A percentile compares a stretch with the other conserved stretches of the same genome.
phyloP scores from a whole-genome alignment of 2,113 vertebrate genomes.

The Tetraodon nigroviridis region DNA sequence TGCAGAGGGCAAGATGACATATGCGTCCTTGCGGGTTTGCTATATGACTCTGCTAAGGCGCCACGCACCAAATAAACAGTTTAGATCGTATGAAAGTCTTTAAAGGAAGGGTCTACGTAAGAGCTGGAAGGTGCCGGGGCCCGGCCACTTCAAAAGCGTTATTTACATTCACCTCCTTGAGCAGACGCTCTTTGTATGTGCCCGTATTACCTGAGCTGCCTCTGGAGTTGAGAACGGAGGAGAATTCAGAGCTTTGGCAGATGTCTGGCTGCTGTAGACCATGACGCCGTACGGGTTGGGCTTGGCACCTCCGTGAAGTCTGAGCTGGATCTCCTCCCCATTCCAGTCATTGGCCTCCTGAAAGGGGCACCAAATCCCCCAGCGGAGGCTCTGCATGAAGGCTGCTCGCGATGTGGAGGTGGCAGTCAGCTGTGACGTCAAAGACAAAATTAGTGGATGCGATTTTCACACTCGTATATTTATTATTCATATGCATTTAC shows the following conservation, averaged over 20 bases:
- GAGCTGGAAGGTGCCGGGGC: background rate
- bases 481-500: background rate
- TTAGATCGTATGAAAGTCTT: background rate
- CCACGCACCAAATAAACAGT: background rate
- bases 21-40: too few relatives aligned
- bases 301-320: conserved; percentile 75
- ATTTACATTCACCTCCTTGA: conserved; percentile 12
- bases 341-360: conserved; percentile 18
- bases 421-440: conserved; percentile 58
- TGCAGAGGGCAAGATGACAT: background rate
- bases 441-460: background rate
- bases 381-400: conserved; percentile 82
- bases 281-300: conserved; percentile 76
- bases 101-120: conserved; percentile 7
- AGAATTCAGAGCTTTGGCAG: conserved; percentile 57
- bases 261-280: conserved; percentile 74
- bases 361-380: conserved; percentile 82
- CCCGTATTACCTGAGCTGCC: conserved; percentile 46
- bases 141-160: conserved; percentile 5
- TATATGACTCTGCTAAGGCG: background rate
- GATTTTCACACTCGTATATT: background rate
- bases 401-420: conserved; percentile 61
- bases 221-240: conserved; percentile 48
- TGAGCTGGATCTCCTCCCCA: conserved; percentile 67
- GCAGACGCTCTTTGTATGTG: conserved; percentile 14